Evolutionary conservation across 2,888 invertebrate species (phyloP).

Genomic region (Papilio demoleus): DNA sequence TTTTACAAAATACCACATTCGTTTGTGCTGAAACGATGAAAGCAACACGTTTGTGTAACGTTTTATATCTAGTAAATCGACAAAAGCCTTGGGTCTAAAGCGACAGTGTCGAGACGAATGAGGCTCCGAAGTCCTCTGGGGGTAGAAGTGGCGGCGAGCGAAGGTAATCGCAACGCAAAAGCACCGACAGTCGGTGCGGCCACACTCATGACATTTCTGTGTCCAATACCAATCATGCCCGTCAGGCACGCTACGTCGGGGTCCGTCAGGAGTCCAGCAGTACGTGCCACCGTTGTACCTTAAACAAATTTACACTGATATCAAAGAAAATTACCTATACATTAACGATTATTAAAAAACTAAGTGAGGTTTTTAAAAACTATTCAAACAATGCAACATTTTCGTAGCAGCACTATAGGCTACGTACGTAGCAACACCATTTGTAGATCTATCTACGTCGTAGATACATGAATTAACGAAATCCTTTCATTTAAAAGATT

Average conservation of each 20-base stretch:
- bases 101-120: conserved; percentile 31
- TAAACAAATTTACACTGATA: conserved; percentile 50
- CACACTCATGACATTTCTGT: conserved; percentile 42
- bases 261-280: conserved; percentile 89
- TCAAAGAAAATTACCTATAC: no score
- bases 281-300: conserved; percentile 97
- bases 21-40: conserved; percentile 47
- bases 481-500: neutral
- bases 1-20: conserved; percentile 39
- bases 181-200: conserved; percentile 46
- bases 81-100: conserved; percentile 32
- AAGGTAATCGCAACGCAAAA: conserved; percentile 46
- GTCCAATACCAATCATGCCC: conserved; percentile 56
- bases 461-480: neutral
- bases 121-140: conserved; percentile 33
- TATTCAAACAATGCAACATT: neutral
- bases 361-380: no score
- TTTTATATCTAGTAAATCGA: conserved; percentile 38
- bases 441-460: conserved; percentile 2
- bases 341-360: no score
- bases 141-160: conserved; percentile 47
- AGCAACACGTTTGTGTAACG: conserved; percentile 46
- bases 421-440: neutral
- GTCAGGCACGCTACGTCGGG: conserved; percentile 63
- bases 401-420: neutral